Base-by-base conservation (phyloP, 2,888 invertebrate genomes). In the Melikaiella ostensackeni region DNA sequence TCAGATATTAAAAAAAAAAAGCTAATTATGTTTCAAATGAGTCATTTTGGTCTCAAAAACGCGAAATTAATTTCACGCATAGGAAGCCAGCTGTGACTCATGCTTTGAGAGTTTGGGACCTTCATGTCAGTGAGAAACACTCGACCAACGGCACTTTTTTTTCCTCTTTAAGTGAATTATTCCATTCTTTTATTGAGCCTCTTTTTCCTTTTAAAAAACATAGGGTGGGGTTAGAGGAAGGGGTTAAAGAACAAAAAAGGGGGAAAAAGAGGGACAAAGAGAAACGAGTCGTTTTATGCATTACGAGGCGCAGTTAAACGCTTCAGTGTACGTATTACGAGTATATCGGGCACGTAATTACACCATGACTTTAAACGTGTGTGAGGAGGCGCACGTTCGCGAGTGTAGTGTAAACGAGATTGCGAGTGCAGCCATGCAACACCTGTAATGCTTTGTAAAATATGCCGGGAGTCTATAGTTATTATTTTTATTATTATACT, bases 361-460 rank as follows among this genome's bases (percentile, higher is more conserved):
- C 66, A 9, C 27, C 27, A 50, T 50, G 30, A 66, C 19, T 66
- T 66, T 42, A 7, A 66, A 66, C 50, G 46, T 50, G 46, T 70
- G 46, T 30, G 46, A 70, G 46, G 30, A 30, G 27, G 66, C 46
- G 19, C 46, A 50, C 27, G 46, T 42, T 46, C n/a, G 30, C 46
- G n/a, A 50, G 30, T 70, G n/a, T 27, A 66, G 64, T 66, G 64
- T 35, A 66, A 66, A 66, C 42, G 64, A 66, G 64, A 46, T 46
- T 66, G 64, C 42, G 64, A 66, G 46, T 66, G 66, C 66, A 66
- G 46, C 24, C 66, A 46, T 66, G 50, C 70, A 50, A 50, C 70
- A 70, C 50, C 30, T 70, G 50, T 50, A 70, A 70, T 70, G 30
- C 30, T 70, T n/a, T 33, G 70, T 70, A 27, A 50, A n/a, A 50